A percentile compares a stretch with the other conserved stretches of the same genome.
These are phyloP conservation scores for Drosophila novamexicana DNA, from an alignment of 1,140 invertebrate species.

Conservation along the genomic window DNA sequence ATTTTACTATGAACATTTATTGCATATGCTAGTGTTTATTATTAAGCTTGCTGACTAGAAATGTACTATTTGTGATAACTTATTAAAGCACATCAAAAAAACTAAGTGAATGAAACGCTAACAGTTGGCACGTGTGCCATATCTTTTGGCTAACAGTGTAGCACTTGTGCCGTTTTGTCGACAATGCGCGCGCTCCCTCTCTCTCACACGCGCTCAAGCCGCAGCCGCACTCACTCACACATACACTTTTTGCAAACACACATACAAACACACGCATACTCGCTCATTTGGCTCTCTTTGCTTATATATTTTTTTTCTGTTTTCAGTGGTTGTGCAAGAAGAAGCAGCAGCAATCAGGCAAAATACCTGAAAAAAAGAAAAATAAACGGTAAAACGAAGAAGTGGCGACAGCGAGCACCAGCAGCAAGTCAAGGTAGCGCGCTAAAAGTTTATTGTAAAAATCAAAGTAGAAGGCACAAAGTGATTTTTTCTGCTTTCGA, in stretches of 20 bases:
- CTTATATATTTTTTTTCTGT: conserved; percentile 72
- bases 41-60: neutral
- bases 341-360: conserved; percentile 81
- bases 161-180: conserved; percentile 78
- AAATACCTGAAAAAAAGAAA: conserved; percentile 79
- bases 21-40: neutral
- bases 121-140: conserved; percentile 30
- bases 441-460: conserved; percentile 82
- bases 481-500: conserved; percentile 59
- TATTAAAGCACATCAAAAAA: neutral
- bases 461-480: conserved; percentile 65
- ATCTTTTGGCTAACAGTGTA: conserved; percentile 59
- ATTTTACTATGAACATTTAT: neutral
- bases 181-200: conserved; percentile 76
- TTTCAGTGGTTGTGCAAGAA: conserved; percentile 83
- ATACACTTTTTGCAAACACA: conserved; percentile 51
- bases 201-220: conserved; percentile 62
- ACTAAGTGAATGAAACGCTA: neutral
- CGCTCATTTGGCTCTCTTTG: conserved; percentile 63
- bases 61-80: neutral
- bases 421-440: conserved; percentile 63
- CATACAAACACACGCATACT: conserved; percentile 58
- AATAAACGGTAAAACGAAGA: conserved; percentile 84
- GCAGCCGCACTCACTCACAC: conserved; percentile 62
- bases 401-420: conserved; percentile 71